A percentile compares a stretch with the other conserved stretches of the same genome.
Conservation (phyloP, 2,888 invertebrate species). For the Scaptodrosophila latifasciaeformis region DNA sequence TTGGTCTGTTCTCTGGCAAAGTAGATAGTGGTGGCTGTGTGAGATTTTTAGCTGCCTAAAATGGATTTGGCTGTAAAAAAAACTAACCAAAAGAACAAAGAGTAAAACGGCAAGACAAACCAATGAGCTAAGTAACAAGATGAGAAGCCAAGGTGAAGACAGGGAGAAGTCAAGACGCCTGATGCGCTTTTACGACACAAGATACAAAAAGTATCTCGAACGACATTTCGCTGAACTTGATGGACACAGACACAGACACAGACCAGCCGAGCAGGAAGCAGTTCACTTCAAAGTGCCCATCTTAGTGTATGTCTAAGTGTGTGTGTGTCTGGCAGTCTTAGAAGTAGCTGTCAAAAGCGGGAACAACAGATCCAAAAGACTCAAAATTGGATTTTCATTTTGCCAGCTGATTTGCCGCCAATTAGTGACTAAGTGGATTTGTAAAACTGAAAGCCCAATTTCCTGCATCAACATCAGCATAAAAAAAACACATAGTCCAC, state of each 20-base stretch:
- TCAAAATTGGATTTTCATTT: no score
- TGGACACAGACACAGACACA: no score
- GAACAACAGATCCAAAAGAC: no score
- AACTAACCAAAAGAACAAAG: slow-evolving; percentile 29
- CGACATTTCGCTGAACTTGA: background rate
- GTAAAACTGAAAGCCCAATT: slow-evolving; percentile 27
- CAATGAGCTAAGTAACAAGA: background rate
- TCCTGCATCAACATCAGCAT: background rate
- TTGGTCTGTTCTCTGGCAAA: background rate
- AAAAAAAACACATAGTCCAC: background rate
- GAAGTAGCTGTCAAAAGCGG: no score
- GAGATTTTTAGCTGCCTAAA: slow-evolving; percentile 37
- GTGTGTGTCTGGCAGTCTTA: background rate
- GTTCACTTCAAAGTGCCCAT: no score
- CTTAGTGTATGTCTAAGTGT: background rate
- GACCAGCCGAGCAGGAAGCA: no score
- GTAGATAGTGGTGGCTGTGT: slow-evolving; percentile 1
- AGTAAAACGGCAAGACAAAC: slow-evolving; percentile 20
- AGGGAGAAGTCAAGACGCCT: slow-evolving; percentile 27
- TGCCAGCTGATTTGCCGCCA: slow-evolving; percentile 59
- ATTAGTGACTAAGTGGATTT: slow-evolving; percentile 65
- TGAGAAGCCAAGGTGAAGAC: background rate
- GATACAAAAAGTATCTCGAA: no score
- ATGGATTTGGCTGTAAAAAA: slow-evolving; percentile 47
- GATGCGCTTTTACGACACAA: slow-evolving; percentile 44